Base-by-base conservation (phyloP, 2,888 invertebrate genomes). In the Andrena fulva region DNA sequence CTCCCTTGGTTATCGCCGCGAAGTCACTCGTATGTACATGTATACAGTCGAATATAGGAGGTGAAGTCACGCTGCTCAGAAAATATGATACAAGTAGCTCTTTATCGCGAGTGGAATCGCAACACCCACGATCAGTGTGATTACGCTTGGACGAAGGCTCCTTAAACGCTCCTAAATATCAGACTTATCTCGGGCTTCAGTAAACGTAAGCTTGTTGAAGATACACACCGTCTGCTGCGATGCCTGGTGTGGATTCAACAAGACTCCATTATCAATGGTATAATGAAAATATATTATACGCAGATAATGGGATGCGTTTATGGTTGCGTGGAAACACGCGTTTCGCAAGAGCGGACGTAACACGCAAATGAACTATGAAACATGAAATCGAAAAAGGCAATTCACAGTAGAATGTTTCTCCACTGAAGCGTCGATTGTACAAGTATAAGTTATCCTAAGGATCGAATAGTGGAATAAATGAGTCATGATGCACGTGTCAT, bases 51-150 rank as follows among this genome's bases (percentile, higher is more conserved):
- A 42, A 42, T 42, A 42, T 5, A 42, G 42, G 16, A 42, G 42
- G 42, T 42, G 42, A 42, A 42, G 12, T 63, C 42, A 12, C 20
- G 27, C n/a, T 59, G 50, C 64, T 48, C 29, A 31, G 48, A 59
- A 69, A 63, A 59, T 70, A 35, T 62, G 42, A 20, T 52, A 42
- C 24, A 56, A 72, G 64, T 66, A 64, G n/a, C 70, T 56, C 31
- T 71, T 82, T 71, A 77, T 81, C 77, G 56, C n/a, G 56, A n/a
- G 48, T 31, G n/a, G 60, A 64, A 75, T 3, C n/a, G 12, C 42
- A 42, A 0, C 27, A 20, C 54, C 24, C 35, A 52, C 33, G 35
- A 27, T 20, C 29, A 1, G 48, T n/a, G 27, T 10, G 71, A 35
- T 33, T 76, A 29, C 24, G 29, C 7, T 56, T 54, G 59, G 64